Percentiles rank a stretch among this genome's conserved stretches.
phyloP scores from a whole-genome alignment of 2,888 invertebrate genomes.

The Melangyna quadrimaculata region DNA sequence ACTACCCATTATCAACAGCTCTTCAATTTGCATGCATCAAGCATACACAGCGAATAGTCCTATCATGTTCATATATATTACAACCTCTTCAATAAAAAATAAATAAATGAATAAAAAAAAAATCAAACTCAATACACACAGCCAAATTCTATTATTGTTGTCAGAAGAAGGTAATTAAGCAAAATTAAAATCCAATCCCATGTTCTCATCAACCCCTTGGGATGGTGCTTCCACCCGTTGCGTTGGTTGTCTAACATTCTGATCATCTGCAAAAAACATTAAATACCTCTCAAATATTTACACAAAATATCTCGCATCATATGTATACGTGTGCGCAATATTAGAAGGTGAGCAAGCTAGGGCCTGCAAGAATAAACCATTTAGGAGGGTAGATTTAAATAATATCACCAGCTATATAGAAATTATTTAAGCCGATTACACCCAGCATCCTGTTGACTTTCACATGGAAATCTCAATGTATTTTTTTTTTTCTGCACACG shows the following conservation, averaged over 20 bases:
- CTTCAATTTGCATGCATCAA: constrained; percentile 33
- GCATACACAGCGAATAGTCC: background rate
- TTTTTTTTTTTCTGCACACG: constrained; percentile 22
- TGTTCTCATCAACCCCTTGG: constrained; percentile 34
- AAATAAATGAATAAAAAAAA: constrained; percentile 20
- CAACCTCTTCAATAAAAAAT: background rate
- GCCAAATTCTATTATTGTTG: constrained; percentile 35
- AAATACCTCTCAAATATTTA: constrained; percentile 68
- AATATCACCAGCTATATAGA: constrained; percentile 6
- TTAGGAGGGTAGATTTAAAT: constrained; percentile 37
- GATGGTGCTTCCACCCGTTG: constrained; percentile 23
- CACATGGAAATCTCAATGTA: constrained; percentile 46
- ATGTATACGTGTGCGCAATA: constrained; percentile 54
- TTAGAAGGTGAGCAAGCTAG: constrained; percentile 53
- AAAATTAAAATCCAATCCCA: constrained; percentile 50
- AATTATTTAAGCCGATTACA: constrained; percentile 64
- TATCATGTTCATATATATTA: no score
- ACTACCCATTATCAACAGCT: background rate
- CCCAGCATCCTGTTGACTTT: constrained; percentile 69
- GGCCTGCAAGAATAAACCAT: constrained; percentile 38
- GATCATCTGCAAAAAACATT: constrained; percentile 53
- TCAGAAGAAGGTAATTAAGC: constrained; percentile 64
- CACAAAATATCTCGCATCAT: constrained; percentile 65
- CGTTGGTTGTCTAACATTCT: constrained; percentile 26
- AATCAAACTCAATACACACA: background rate